Percentiles rank a stretch among this genome's conserved stretches.
Evolutionary conservation across 2,888 invertebrate species (phyloP).

Genomic region (Euplagia quadripunctaria): DNA sequence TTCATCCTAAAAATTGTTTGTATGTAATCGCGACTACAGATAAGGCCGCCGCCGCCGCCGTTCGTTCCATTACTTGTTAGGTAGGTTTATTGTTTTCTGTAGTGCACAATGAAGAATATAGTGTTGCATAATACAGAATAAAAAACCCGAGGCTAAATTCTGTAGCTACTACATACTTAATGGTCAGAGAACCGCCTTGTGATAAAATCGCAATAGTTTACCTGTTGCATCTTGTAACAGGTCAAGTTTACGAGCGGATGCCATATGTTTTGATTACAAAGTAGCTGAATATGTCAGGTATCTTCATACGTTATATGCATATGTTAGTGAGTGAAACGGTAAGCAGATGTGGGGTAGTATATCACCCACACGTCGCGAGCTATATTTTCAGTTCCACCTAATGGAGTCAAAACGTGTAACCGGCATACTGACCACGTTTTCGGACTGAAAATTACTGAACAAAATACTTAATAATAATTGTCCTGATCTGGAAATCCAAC

Average conservation of each 20-base stretch:
- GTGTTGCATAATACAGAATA: not conserved
- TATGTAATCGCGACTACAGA: too few relatives aligned
- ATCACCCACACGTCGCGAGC: too few relatives aligned
- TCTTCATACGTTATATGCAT: not conserved
- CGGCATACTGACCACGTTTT: too few relatives aligned
- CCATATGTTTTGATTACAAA: constrained; percentile 14
- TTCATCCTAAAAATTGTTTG: too few relatives aligned
- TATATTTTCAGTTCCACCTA: too few relatives aligned
- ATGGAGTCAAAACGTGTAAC: too few relatives aligned
- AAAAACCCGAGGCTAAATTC: not conserved
- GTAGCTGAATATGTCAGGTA: not conserved
- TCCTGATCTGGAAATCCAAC: too few relatives aligned
- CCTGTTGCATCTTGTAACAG: constrained; percentile 18
- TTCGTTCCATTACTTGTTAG: not conserved
- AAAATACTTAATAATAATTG: too few relatives aligned
- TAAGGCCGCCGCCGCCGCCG: too few relatives aligned
- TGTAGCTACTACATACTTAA: not conserved
- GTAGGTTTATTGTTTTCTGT: not conserved
- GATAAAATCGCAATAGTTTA: constrained; percentile 13
- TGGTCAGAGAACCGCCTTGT: constrained; percentile 12
- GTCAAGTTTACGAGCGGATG: constrained; percentile 19
- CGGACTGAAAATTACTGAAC: too few relatives aligned
- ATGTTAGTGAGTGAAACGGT: too few relatives aligned
- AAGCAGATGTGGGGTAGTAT: too few relatives aligned
- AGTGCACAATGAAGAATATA: not conserved